phyloP scores from a whole-genome alignment of 1,140 invertebrate species.

The Coelopa frigida region DNA sequence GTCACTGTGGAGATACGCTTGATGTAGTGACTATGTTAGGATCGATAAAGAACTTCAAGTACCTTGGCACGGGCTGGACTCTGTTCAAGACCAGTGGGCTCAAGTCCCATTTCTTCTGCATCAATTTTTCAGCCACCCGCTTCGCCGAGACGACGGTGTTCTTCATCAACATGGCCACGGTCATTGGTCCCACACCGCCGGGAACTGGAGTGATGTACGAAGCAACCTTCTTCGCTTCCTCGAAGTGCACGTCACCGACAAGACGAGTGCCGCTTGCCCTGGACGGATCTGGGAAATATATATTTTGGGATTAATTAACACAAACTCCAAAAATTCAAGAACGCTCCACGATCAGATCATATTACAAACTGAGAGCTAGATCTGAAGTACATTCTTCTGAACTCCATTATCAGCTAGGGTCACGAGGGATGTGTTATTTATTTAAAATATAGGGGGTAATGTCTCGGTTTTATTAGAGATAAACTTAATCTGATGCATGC shows the following conservation, averaged over 20 bases:
- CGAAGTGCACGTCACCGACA: constrained; percentile 92
- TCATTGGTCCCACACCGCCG: constrained; percentile 97
- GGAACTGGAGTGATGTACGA: constrained; percentile 94
- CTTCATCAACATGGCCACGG: constrained; percentile 94
- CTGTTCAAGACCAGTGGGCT: constrained; percentile 53
- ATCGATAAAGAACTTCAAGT: constrained; percentile 8
- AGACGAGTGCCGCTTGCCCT: constrained; percentile 78
- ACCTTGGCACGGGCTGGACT: constrained; percentile 65
- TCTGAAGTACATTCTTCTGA: too few species aligned
- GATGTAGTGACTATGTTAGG: background rate
- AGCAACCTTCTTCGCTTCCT: constrained; percentile 70
- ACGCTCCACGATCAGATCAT: too few species aligned
- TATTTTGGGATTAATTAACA: background rate
- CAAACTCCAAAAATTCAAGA: background rate
- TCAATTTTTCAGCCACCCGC: constrained; percentile 51
- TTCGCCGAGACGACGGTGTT: constrained; percentile 86
- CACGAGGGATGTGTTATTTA: too few species aligned
- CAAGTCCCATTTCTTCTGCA: constrained; percentile 58
- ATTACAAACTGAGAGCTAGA: too few species aligned
- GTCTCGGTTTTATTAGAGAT: too few species aligned
- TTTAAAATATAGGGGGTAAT: too few species aligned
- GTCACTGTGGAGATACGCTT: constrained; percentile 54
- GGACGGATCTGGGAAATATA: constrained; percentile 58
- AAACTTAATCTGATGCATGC: too few species aligned
- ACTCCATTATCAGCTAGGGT: too few species aligned